Conservation (phyloP, 1,140 invertebrate species). For the Drosophila paulistorum region DNA sequence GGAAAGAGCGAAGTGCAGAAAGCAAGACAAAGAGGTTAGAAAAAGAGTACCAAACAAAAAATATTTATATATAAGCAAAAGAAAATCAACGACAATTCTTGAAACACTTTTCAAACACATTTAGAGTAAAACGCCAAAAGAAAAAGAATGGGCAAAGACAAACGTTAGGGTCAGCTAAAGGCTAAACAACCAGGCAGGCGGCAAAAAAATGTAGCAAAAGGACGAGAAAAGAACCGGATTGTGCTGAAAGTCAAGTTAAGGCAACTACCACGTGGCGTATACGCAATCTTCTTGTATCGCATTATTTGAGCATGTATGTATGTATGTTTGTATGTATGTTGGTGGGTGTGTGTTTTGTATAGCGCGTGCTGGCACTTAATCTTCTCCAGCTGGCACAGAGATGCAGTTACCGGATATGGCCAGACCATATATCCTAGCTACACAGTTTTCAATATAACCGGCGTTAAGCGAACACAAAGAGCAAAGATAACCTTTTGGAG, state of each 20-base stretch:
- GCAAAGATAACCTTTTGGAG: conserved; percentile 3
- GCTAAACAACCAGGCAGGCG: background rate
- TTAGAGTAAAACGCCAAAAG: conserved; percentile 48
- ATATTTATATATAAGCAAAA: background rate
- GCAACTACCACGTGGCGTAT: conserved; percentile 63
- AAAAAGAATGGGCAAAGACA: conserved; percentile 55
- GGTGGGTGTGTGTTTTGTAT: conserved; percentile 20
- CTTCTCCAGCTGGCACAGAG: conserved; percentile 64
- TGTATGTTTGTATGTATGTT: conserved; percentile 7
- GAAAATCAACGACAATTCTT: conserved; percentile 68
- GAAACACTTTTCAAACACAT: conserved; percentile 76
- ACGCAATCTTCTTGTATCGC: conserved; percentile 64
- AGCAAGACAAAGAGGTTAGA: conserved; percentile 20
- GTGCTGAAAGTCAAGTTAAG: conserved; percentile 42
- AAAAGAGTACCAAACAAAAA: conserved; percentile 10
- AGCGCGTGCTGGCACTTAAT: conserved; percentile 73
- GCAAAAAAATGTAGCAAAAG: conserved; percentile 38
- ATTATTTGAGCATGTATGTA: conserved; percentile 10
- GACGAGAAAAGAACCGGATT: conserved; percentile 19
- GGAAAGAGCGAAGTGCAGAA: conserved; percentile 4
- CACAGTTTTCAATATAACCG: conserved; percentile 16
- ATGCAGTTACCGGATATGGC: conserved; percentile 72
- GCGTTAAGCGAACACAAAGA: conserved; percentile 14
- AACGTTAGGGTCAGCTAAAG: conserved; percentile 60
- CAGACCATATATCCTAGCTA: conserved; percentile 58